Base-by-base conservation (phyloP, 2,888 invertebrate genomes). In the Metacarcinus magister region DNA sequence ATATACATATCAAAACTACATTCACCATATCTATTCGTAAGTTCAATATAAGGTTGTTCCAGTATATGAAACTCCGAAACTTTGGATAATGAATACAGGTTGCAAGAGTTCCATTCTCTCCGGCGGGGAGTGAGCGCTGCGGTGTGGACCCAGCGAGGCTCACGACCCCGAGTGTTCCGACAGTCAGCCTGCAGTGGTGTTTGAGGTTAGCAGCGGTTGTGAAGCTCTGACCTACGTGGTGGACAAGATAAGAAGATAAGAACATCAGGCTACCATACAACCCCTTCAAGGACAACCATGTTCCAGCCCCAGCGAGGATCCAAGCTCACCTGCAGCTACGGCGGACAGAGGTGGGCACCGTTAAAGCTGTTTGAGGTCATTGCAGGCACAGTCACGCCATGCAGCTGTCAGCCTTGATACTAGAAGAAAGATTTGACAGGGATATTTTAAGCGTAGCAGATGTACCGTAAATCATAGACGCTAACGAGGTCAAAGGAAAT, bases 161-260 rank as follows among this genome's bases (percentile, higher is more conserved):
- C 87, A 91, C 39, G 93, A 87, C 7, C 95, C 60, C 82, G 19
- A 67, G 91, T 67, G 67, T 60, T 46, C 23, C 92, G n/a, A 28
- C 46, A 54, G 93, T 82, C 23, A 39, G 82, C 28, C 92, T 28
- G 75, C 39, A 75, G 75, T 75, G 28, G 10, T 75, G n/a, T 28
- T 75, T 28, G 8, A 75, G 28, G 28, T n/a, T 75, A 28, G 28
- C 28, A 75, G 75, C 10, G 7, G 28, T 28, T 28, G 75, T 75
- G 75, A 28, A n/a, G 75, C 75, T 75, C 75, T n/a, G 75, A 95
- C 67, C 67, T 95, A 92, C 95, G 44, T 16, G 87, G 90, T 91
- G 75, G 39, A 75, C 39, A 94, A 89, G 32, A 44, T 92, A 32
- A 39, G 44, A 32, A 39, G 44, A 48, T 44, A 75, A 92, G 28